Evolutionary conservation across 2,797 vertebrate genomes (phyloP), one percentile per base, ranked within the genome.

Genomic region (Dallia pectoralis): DNA sequence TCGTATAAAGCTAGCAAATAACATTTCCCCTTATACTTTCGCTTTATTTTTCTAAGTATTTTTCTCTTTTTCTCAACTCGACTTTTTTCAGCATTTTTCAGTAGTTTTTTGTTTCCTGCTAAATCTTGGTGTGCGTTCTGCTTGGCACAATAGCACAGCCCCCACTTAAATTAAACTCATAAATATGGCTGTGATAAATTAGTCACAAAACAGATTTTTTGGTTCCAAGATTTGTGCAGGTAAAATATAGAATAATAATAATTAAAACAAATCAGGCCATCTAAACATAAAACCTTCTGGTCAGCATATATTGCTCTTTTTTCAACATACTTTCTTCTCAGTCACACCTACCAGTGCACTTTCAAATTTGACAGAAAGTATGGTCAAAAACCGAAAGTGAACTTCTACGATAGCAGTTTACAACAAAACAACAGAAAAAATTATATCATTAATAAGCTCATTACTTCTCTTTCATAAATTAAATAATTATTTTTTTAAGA

Each of bases 151-250:
- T 89, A 90, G 82, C 89, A 90, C 93, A 93, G 93, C 93, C 88
- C 93, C 88, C 89, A 89, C 90, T 93, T 93, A 93, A 93, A 89
- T 93, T 93, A 94, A 92, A 53, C 51, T 92, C 86, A 94, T 94
- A 94, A 94, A 94, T 94, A 94, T 92, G 93, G 93, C 93, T 92
- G 92, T 76, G 82, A 90, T 91, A 90, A 90, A 89, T 93, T 92
- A 92, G 86, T 91, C 84, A 91, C 92, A 91, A 93, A 93, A 93
- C 93, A 94, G 93, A 94, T 92, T 93, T 89, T 93, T 94, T 94
- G 93, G 92, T 93, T 94, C 93, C 93, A 94, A 94, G 93, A 94
- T 92, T 89, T 91, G 89, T 88, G 91, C 93, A 93, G 89, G 87
- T 82, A 90, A 91, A 91, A 82, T 63, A 86, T 81, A 82, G 86